Conservation (phyloP, 1,140 invertebrate species). For the Heliothis subflexa region DNA sequence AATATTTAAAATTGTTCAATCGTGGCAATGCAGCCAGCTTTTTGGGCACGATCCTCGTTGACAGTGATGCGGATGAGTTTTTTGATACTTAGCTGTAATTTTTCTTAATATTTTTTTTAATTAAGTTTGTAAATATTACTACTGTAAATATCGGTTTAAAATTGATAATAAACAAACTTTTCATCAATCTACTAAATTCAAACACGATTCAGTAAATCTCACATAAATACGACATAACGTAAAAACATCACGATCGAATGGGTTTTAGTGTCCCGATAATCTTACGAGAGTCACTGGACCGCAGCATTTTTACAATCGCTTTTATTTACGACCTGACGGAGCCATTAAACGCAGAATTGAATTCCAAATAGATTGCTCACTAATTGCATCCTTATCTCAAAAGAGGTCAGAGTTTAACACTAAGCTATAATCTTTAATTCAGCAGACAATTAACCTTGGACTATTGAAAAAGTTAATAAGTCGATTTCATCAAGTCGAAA, state of each 20-base stretch:
- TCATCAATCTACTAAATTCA: too few relatives aligned
- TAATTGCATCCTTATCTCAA: not conserved
- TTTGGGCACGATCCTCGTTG: too few relatives aligned
- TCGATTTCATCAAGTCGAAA: too few relatives aligned
- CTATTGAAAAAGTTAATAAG: not conserved
- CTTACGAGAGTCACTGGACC: not conserved
- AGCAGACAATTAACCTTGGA: not conserved
- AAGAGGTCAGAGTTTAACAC: not conserved
- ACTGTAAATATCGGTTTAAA: too few relatives aligned
- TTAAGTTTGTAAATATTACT: too few relatives aligned
- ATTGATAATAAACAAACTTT: too few relatives aligned
- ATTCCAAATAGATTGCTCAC: constrained; percentile 3
- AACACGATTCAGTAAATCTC: not conserved
- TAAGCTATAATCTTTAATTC: not conserved
- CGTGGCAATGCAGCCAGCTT: too few relatives aligned
- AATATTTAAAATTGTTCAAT: too few relatives aligned
- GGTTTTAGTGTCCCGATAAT: constrained; percentile 21
- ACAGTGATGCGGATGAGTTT: too few relatives aligned
- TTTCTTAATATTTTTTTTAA: too few relatives aligned
- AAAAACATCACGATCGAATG: constrained; percentile 17
- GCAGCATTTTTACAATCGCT: not conserved
- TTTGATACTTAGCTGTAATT: too few relatives aligned
- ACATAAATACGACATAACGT: not conserved
- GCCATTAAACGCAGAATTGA: constrained; percentile 9
- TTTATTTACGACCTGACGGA: constrained; percentile 1